Conservation (phyloP, 2,797 vertebrate species). For the Agapornis canus region DNA sequence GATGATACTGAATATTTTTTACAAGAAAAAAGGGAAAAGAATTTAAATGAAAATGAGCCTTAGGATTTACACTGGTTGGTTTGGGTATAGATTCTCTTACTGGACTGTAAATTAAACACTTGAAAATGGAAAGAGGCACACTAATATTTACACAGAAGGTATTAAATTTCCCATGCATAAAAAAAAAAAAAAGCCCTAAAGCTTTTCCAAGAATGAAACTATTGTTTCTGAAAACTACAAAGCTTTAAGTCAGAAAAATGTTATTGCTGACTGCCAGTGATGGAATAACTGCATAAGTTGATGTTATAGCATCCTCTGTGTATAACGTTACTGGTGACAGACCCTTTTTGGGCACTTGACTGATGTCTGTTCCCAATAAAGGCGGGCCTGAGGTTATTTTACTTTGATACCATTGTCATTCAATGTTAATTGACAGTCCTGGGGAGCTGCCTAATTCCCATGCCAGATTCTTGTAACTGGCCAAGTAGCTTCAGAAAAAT, state of each 20-base stretch:
- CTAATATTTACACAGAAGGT: neutral
- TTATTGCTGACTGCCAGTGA: neutral
- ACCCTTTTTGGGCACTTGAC: neutral
- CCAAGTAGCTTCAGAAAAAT: neutral
- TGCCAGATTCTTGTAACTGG: neutral
- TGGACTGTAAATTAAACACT: neutral
- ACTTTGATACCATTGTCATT: neutral
- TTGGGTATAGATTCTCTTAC: neutral
- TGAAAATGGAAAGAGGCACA: neutral
- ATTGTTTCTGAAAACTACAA: neutral
- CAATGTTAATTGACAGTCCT: neutral
- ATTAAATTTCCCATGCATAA: neutral
- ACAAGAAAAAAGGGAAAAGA: neutral
- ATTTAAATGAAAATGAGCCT: neutral
- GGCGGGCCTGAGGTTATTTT: conserved; percentile 4
- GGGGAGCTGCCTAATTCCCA: neutral
- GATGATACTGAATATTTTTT: neutral
- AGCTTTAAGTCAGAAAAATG: neutral
- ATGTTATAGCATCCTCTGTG: neutral
- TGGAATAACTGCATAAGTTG: neutral
- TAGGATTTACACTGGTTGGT: neutral
- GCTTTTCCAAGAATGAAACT: neutral
- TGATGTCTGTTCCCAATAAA: neutral
- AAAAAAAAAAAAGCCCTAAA: neutral
- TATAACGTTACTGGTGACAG: neutral